phyloP scores from a whole-genome alignment of 2,888 invertebrate genomes.

The Imbricaverruca yamaguchii region DNA sequence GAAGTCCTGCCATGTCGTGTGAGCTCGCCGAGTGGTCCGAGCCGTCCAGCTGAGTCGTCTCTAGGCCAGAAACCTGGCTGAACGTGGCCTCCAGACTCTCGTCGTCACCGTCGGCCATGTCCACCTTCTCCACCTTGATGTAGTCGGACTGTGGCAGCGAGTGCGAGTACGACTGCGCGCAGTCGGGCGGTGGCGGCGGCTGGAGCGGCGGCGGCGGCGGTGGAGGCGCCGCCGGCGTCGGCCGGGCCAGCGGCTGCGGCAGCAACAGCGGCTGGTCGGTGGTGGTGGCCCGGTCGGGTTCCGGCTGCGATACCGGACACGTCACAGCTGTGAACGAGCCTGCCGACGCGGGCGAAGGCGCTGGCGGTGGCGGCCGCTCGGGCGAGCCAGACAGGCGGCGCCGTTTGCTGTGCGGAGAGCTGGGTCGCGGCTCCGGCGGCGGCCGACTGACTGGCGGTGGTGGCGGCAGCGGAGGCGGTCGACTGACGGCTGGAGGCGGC shows the following conservation, averaged over 20 bases:
- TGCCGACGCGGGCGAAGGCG: neutral
- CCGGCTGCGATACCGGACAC: no score
- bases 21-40: neutral
- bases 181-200: neutral
- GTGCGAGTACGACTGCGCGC: neutral
- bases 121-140: slow-evolving; percentile 19
- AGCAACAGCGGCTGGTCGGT: neutral
- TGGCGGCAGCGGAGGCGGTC: no score
- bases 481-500: no score
- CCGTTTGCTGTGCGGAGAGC: neutral
- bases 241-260: neutral
- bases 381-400: neutral
- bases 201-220: neutral
- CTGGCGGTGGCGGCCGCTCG: neutral
- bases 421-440: neutral
- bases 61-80: neutral
- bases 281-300: no score
- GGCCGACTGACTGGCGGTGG: neutral
- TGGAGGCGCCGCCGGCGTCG: neutral
- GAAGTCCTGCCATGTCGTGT: slow-evolving; percentile 8
- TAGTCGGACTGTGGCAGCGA: neutral
- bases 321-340: no score
- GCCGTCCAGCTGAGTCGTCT: neutral
- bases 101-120: neutral
- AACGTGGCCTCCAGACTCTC: slow-evolving; percentile 7